phyloP scores from a whole-genome alignment of 2,888 invertebrate species.

The Lobophora halterata region DNA sequence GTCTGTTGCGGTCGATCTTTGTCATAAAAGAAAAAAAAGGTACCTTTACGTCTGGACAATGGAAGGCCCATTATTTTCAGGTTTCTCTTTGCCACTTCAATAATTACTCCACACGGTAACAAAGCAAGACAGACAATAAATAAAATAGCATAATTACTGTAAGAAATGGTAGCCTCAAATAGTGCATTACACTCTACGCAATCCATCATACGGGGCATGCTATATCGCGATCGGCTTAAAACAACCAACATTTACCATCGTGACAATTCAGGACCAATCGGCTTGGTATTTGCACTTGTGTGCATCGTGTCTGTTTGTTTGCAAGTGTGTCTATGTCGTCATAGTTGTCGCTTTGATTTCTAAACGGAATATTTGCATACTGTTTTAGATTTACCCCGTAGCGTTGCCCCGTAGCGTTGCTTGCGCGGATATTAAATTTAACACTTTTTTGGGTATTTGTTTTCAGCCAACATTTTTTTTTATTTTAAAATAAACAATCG shows the following conservation, averaged over 20 bases:
- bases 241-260: conserved; percentile 57
- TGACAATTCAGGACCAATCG: conserved; percentile 62
- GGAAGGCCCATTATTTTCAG: conserved; percentile 7
- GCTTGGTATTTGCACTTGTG: conserved; percentile 44
- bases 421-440: conserved; percentile 29
- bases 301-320: conserved; percentile 44
- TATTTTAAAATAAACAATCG: too few relatives aligned
- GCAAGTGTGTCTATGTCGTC: conserved; percentile 45
- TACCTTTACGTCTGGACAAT: too few relatives aligned
- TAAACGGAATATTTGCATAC: conserved; percentile 40
- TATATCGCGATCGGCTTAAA: conserved; percentile 53
- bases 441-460: conserved; percentile 7
- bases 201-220: conserved; percentile 59
- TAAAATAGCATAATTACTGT: conserved; percentile 26
- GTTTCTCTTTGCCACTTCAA: conserved; percentile 11
- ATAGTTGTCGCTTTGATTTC: conserved; percentile 38
- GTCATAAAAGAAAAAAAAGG: conserved; percentile 8
- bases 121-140: conserved; percentile 21
- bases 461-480: not conserved
- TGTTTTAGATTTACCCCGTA: conserved; percentile 30
- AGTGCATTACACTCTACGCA: conserved; percentile 49
- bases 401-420: conserved; percentile 25
- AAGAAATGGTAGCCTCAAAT: conserved; percentile 31
- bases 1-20: conserved; percentile 4
- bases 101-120: conserved; percentile 22